phyloP scores from a whole-genome alignment of 2,113 vertebrate species.

The Chrysochloris asiatica region DNA sequence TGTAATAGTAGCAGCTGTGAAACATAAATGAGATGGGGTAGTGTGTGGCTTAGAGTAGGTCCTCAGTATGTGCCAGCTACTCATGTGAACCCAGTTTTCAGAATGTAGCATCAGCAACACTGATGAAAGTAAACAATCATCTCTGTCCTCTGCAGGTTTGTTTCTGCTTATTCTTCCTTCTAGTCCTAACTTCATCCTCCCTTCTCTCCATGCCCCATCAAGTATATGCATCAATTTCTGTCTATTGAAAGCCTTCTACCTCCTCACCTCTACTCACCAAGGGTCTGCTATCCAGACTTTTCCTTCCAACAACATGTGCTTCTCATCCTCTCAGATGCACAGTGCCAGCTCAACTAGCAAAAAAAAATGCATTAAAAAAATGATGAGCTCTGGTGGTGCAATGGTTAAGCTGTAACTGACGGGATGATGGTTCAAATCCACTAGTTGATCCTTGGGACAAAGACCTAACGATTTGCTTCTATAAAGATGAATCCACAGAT shows the following conservation, averaged over 20 bases:
- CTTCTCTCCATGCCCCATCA: background rate
- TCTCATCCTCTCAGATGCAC: background rate
- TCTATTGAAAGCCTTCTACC: background rate
- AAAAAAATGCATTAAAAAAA: background rate
- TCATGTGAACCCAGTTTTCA: background rate
- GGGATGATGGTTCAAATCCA: background rate
- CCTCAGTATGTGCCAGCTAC: background rate
- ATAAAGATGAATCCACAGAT: background rate
- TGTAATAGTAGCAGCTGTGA: background rate
- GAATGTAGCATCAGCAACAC: background rate
- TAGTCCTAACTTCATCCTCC: too few relatives aligned
- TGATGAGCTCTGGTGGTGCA: background rate
- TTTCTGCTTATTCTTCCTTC: background rate
- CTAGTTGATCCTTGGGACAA: background rate
- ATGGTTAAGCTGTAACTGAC: background rate
- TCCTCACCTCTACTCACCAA: background rate
- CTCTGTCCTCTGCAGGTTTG: background rate
- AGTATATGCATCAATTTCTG: background rate
- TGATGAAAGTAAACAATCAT: background rate
- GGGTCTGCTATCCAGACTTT: background rate
- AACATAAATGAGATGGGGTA: background rate
- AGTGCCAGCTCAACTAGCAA: background rate
- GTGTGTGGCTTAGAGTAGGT: too few relatives aligned
- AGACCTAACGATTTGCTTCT: background rate
- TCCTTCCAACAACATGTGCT: background rate